A percentile compares a stretch with the other conserved stretches of the same genome.
Evolutionary conservation across 2,888 invertebrate species (phyloP).

Genomic region (Schrankia costaestrigalis): DNA sequence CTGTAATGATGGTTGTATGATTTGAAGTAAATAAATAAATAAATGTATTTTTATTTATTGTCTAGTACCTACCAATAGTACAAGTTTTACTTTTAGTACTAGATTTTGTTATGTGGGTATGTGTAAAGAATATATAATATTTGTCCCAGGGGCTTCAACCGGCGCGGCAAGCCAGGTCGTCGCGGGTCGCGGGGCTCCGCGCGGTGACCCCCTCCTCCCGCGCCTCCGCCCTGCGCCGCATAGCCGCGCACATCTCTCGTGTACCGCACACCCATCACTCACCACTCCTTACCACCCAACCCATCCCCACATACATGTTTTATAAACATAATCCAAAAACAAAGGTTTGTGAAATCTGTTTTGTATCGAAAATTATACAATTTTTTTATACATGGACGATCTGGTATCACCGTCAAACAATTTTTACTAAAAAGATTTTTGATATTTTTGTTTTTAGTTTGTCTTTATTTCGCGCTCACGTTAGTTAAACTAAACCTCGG

Average conservation of each 20-base stretch:
- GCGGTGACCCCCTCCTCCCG: conserved; percentile 45
- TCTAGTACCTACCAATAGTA: too few species aligned
- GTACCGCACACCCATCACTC: neutral
- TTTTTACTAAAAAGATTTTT: conserved; percentile 3
- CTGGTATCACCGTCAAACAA: neutral
- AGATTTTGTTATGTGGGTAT: too few species aligned
- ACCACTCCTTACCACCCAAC: neutral
- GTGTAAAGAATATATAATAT: too few species aligned
- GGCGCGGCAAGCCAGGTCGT: conserved; percentile 67
- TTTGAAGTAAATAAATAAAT: too few species aligned
- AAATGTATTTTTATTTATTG: too few species aligned
- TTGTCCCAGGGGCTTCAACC: conserved; percentile 65
- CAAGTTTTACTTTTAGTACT: too few species aligned
- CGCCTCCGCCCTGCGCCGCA: conserved; percentile 34
- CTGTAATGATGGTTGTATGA: too few species aligned
- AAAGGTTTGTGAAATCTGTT: conserved; percentile 12
- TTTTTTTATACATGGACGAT: too few species aligned
- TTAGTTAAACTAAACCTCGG: conserved; percentile 8
- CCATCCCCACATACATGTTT: neutral
- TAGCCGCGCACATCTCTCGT: conserved; percentile 23
- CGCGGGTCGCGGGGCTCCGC: conserved; percentile 54
- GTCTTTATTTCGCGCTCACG: conserved; percentile 15
- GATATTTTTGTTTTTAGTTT: conserved; percentile 2
- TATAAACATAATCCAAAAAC: neutral
- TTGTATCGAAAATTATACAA: neutral